Evolutionary conservation across 2,113 vertebrate genomes (phyloP).

Genomic region (Marmota flaviventris): DNA sequence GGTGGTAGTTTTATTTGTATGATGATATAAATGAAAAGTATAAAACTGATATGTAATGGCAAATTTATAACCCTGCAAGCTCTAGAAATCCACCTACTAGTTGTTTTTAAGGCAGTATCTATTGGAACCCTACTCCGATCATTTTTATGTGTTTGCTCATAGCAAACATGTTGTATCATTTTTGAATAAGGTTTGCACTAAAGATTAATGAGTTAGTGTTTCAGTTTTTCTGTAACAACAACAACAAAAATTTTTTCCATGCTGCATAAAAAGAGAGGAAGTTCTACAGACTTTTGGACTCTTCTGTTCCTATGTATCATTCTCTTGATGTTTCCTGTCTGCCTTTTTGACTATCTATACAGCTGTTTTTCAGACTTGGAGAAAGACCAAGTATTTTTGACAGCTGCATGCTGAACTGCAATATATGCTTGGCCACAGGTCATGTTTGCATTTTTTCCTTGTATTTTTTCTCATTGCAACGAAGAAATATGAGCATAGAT

Average conservation of each 20-base stretch:
- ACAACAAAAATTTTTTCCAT: neutral
- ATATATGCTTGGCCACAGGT: slow-evolving; percentile 65
- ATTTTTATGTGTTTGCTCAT: slow-evolving; percentile 61
- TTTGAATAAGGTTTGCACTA: slow-evolving; percentile 67
- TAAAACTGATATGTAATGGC: slow-evolving; percentile 3
- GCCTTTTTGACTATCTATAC: slow-evolving; percentile 65
- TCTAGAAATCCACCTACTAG: neutral
- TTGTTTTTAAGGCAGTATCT: slow-evolving; percentile 63
- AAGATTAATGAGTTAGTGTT: slow-evolving; percentile 69
- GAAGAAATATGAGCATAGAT: slow-evolving; percentile 67
- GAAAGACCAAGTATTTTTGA: slow-evolving; percentile 71
- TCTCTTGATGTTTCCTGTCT: slow-evolving; percentile 70
- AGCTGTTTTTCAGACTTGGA: slow-evolving; percentile 77
- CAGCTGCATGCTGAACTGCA: slow-evolving; percentile 58
- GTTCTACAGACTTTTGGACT: slow-evolving; percentile 65
- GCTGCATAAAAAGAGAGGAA: slow-evolving; percentile 40
- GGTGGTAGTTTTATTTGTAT: slow-evolving; percentile 23
- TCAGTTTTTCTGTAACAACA: slow-evolving; percentile 65
- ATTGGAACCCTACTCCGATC: slow-evolving; percentile 46
- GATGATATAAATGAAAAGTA: neutral
- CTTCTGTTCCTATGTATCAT: slow-evolving; percentile 44
- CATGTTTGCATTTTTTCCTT: slow-evolving; percentile 75
- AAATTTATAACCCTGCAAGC: neutral
- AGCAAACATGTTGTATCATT: slow-evolving; percentile 54
- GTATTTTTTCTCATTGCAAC: slow-evolving; percentile 62